Evolutionary conservation across 2,797 vertebrate species (phyloP).

Genomic region (Balearica regulorum): DNA sequence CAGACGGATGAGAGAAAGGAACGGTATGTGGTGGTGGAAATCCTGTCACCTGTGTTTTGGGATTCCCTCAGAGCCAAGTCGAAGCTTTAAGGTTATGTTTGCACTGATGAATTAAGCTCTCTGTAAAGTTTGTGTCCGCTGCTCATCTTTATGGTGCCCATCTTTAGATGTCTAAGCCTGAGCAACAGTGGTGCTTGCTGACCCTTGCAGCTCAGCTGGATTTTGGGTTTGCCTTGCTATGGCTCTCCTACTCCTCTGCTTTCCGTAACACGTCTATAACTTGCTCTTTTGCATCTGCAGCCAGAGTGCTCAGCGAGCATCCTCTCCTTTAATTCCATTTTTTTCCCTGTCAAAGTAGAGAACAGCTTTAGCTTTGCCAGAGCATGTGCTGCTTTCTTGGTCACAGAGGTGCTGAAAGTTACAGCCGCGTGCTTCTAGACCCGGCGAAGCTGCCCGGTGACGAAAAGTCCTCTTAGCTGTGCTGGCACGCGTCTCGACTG

Average conservation of each 20-base stretch:
- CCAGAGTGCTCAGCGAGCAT: not conserved
- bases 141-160: not conserved
- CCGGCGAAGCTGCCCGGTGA: not conserved
- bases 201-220: not conserved
- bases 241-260: not conserved
- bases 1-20: accelerated
- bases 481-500: not conserved
- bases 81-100: not conserved
- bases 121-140: not conserved
- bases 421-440: not conserved
- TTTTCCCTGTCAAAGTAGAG: not conserved
- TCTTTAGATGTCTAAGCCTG: too few relatives aligned
- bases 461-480: not conserved
- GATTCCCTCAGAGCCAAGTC: not conserved
- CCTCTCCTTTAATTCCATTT: not conserved
- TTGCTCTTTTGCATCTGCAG: not conserved
- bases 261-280: accelerated
- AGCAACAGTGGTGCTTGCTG: not conserved
- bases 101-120: not conserved
- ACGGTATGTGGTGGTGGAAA: not conserved
- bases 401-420: constrained; percentile 23
- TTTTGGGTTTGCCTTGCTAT: not conserved
- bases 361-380: not conserved
- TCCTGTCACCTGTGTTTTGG: not conserved
- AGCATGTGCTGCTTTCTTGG: constrained; percentile 3